These are phyloP conservation scores for Eupithecia centaureata DNA, from an alignment of 2,888 invertebrate species.

Conservation along the genomic window DNA sequence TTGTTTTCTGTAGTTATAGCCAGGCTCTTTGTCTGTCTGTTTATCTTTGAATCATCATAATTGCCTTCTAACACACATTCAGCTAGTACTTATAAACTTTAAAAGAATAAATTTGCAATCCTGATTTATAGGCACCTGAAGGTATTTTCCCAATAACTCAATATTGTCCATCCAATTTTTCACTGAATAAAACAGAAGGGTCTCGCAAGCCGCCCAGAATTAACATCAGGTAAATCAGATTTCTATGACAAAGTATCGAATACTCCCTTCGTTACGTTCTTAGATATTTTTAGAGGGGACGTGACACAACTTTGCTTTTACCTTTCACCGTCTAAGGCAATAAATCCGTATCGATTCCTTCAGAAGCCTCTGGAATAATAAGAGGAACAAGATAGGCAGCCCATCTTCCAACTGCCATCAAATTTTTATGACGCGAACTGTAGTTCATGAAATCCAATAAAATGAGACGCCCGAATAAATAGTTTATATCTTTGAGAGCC, in stretches of 20 bases:
- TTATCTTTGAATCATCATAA: neutral
- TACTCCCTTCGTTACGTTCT: constrained; percentile 39
- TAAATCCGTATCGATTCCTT: constrained; percentile 48
- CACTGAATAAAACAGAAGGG: constrained; percentile 21
- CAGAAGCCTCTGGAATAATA: constrained; percentile 45
- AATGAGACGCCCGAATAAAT: constrained; percentile 42
- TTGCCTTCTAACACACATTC: too few relatives aligned
- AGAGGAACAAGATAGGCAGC: constrained; percentile 44
- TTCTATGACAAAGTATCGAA: constrained; percentile 39
- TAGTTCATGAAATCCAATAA: constrained; percentile 53
- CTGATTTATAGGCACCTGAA: constrained; percentile 14
- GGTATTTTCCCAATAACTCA: constrained; percentile 21
- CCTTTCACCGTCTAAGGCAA: constrained; percentile 42
- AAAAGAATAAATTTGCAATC: constrained; percentile 7
- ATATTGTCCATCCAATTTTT: constrained; percentile 30
- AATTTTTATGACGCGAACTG: constrained; percentile 51
- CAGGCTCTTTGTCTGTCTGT: neutral
- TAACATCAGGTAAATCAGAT: constrained; percentile 43
- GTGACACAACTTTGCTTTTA: constrained; percentile 49
- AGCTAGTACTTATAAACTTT: too few relatives aligned
- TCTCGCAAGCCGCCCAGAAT: constrained; percentile 31
- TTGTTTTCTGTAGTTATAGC: neutral
- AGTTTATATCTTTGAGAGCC: constrained; percentile 33
- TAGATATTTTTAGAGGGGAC: constrained; percentile 42
- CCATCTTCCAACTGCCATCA: constrained; percentile 46